Conservation (phyloP, 2,888 invertebrate genomes). For the Pseudococcus longispinus region DNA sequence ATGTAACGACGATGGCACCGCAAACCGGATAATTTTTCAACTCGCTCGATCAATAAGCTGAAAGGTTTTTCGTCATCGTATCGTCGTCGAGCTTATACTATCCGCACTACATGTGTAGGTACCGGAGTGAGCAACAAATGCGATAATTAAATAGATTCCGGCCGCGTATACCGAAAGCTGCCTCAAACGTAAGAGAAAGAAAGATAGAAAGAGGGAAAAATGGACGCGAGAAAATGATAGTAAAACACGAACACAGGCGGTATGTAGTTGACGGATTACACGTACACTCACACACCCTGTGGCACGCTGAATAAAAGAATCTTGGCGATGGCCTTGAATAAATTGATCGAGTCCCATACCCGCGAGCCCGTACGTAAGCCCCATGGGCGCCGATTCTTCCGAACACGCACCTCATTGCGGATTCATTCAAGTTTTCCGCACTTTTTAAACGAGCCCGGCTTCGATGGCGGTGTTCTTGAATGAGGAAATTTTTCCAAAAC, state of each 20-base stretch:
- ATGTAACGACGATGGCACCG: neutral
- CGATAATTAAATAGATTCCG: slow-evolving; percentile 1
- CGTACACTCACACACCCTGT: neutral
- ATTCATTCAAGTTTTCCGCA: slow-evolving; percentile 48
- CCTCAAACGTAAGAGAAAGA: neutral
- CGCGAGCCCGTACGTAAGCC: slow-evolving; percentile 40
- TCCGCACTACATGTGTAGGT: neutral
- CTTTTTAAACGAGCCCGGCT: slow-evolving; percentile 20
- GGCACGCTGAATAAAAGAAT: slow-evolving; percentile 31
- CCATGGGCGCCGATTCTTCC: slow-evolving; percentile 42
- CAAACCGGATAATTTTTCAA: slow-evolving; percentile 23
- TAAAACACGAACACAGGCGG: neutral
- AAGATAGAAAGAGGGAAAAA: neutral
- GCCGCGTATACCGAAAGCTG: neutral
- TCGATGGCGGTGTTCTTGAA: neutral
- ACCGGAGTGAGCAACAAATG: slow-evolving; percentile 29
- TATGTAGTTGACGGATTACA: slow-evolving; percentile 12
- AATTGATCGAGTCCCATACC: slow-evolving; percentile 51
- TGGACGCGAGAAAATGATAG: slow-evolving; percentile 25
- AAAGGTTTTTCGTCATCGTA: slow-evolving; percentile 18
- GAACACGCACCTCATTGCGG: slow-evolving; percentile 30
- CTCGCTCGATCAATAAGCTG: neutral
- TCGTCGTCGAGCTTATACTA: neutral
- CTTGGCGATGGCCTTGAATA: slow-evolving; percentile 42
- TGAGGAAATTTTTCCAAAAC: neutral